These are phyloP conservation scores for Trichosurus vulpecula DNA, from an alignment of 2,797 vertebrate species.

Conservation along the genomic window DNA sequence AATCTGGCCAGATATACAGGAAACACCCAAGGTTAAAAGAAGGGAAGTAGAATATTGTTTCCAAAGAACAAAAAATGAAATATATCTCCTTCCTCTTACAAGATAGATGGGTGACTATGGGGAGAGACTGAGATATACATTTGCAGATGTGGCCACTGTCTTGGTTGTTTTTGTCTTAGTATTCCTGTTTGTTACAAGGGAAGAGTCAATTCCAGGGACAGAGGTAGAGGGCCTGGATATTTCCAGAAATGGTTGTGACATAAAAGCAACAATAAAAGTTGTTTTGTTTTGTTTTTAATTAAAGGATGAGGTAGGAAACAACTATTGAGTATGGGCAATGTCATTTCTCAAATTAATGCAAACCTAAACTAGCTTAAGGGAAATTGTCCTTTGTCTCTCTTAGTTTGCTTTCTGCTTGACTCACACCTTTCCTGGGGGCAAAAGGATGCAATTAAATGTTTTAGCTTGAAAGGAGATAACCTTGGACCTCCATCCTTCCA, in stretches of 20 bases:
- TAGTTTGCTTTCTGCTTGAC: not conserved
- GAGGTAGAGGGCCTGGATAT: not conserved
- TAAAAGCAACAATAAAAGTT: not conserved
- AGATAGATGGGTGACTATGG: not conserved
- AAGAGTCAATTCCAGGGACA: not conserved
- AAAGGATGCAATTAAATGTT: not conserved
- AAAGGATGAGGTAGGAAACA: not conserved
- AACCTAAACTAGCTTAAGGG: not conserved
- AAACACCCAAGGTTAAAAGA: not conserved
- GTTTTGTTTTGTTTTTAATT: not conserved
- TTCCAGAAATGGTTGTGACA: not conserved
- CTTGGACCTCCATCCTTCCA: not conserved
- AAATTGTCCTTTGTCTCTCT: not conserved
- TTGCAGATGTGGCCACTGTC: not conserved
- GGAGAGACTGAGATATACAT: not conserved
- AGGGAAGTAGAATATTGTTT: not conserved
- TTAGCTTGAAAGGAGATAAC: not conserved
- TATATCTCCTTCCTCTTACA: not conserved
- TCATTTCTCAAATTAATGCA: not conserved
- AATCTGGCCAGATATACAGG: not conserved
- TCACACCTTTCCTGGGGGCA: not conserved
- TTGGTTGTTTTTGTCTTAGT: not conserved
- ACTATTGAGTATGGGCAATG: not conserved
- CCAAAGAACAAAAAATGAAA: not conserved
- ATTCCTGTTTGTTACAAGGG: not conserved